A percentile compares a stretch with the other conserved stretches of the same genome.
Evolutionary conservation across 2,888 invertebrate species (phyloP).

Genomic region (Arrhopalites spinosus): DNA sequence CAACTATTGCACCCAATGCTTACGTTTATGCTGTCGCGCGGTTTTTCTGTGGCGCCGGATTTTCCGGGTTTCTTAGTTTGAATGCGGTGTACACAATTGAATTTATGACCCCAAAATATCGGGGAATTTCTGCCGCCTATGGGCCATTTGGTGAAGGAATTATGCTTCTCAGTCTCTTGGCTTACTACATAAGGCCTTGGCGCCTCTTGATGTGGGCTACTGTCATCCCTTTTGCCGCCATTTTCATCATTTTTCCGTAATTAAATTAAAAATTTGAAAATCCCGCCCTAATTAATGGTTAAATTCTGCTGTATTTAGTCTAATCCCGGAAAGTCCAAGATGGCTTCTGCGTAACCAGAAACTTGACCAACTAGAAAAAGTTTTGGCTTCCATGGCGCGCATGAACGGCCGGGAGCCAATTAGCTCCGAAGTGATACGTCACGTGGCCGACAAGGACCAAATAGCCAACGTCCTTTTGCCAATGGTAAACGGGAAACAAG

Average conservation of each 20-base stretch:
- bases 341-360: constrained; percentile 43
- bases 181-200: constrained; percentile 47
- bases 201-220: constrained; percentile 38
- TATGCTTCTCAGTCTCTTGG: constrained; percentile 43
- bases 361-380: constrained; percentile 33
- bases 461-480: neutral
- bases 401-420: constrained; percentile 20
- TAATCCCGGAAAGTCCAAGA: constrained; percentile 48
- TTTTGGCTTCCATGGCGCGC: constrained; percentile 19
- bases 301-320: constrained; percentile 22
- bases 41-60: constrained; percentile 46
- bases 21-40: constrained; percentile 43
- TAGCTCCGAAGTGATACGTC: neutral
- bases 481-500: neutral
- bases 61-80: constrained; percentile 48
- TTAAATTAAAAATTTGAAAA: neutral
- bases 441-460: constrained; percentile 22
- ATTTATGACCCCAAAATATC: constrained; percentile 47
- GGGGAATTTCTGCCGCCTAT: neutral
- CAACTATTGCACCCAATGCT: constrained; percentile 38
- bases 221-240: constrained; percentile 38
- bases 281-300: neutral
- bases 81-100: constrained; percentile 51
- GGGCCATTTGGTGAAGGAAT: constrained; percentile 47
- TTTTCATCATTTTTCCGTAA: constrained; percentile 40